phyloP scores from a whole-genome alignment of 2,888 invertebrate genomes.

The Mythimna loreyi region DNA sequence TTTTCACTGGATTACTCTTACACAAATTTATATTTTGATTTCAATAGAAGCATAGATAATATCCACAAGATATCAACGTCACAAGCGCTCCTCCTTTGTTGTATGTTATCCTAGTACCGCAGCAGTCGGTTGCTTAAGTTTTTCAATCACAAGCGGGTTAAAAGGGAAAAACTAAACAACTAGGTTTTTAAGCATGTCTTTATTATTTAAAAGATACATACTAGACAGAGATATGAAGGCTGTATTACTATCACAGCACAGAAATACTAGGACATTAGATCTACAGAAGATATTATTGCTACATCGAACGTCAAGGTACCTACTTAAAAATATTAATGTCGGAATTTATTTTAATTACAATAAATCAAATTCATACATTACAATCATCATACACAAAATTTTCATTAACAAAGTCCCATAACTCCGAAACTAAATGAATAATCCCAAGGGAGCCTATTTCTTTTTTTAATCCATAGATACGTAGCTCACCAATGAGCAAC shows the following conservation, averaged over 20 bases:
- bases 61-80: too few species aligned
- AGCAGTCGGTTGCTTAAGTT: neutral
- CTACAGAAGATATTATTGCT: constrained; percentile 1
- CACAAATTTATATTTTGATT: too few species aligned
- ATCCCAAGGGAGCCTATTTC: neutral
- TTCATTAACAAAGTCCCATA: too few species aligned
- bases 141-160: neutral
- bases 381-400: too few species aligned
- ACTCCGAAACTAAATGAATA: neutral
- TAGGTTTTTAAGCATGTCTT: constrained; percentile 22
- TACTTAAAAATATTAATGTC: neutral
- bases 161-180: constrained; percentile 15
- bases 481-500: neutral
- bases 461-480: too few species aligned
- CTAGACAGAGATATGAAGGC: constrained; percentile 17
- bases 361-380: too few species aligned
- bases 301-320: neutral
- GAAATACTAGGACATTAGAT: constrained; percentile 20
- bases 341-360: too few species aligned
- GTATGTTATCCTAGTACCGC: too few species aligned
- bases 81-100: too few species aligned
- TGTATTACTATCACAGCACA: constrained; percentile 36
- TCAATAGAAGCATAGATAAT: too few species aligned
- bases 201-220: constrained; percentile 47
- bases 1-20: too few species aligned